A percentile compares a stretch with the other conserved stretches of the same genome.
These are phyloP conservation scores for Cylindroiulus punctatus DNA, from an alignment of 2,888 invertebrate species.

Conservation along the genomic window DNA sequence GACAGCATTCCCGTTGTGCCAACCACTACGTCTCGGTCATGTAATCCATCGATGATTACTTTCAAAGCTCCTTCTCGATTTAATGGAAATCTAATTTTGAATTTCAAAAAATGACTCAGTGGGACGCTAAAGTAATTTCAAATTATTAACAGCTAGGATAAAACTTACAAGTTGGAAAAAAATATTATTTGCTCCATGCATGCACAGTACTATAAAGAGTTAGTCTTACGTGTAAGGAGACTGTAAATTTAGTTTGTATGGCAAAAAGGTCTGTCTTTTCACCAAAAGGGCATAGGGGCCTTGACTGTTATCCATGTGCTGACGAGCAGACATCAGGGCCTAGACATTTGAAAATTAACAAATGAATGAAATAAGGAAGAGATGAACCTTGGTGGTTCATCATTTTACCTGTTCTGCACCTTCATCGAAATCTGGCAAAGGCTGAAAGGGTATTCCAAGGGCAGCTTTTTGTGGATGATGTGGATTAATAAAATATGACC, in stretches of 20 bases:
- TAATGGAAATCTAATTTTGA: constrained; percentile 61
- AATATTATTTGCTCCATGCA: too few species aligned
- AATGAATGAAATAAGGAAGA: neutral
- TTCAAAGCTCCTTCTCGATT: constrained; percentile 65
- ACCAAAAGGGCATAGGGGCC: constrained; percentile 67
- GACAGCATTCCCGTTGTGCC: constrained; percentile 68
- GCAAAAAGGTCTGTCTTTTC: constrained; percentile 66
- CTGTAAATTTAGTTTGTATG: constrained; percentile 62
- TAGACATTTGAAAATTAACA: constrained; percentile 57
- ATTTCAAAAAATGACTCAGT: neutral
- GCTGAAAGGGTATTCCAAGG: constrained; percentile 64
- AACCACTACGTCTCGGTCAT: constrained; percentile 65
- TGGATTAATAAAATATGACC: constrained; percentile 24
- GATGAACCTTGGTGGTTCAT: neutral
- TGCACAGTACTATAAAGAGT: neutral
- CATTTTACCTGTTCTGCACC: constrained; percentile 63
- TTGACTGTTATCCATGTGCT: constrained; percentile 65
- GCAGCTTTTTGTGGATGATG: constrained; percentile 63
- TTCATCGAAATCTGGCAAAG: constrained; percentile 67
- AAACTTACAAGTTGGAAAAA: too few species aligned
- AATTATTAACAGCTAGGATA: too few species aligned
- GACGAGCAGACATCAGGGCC: constrained; percentile 65
- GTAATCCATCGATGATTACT: constrained; percentile 63
- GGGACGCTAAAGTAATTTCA: too few species aligned
- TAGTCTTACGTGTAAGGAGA: constrained; percentile 56